Conservation (phyloP, 2,888 invertebrate species). For the Sarcophaga caerulescens region DNA sequence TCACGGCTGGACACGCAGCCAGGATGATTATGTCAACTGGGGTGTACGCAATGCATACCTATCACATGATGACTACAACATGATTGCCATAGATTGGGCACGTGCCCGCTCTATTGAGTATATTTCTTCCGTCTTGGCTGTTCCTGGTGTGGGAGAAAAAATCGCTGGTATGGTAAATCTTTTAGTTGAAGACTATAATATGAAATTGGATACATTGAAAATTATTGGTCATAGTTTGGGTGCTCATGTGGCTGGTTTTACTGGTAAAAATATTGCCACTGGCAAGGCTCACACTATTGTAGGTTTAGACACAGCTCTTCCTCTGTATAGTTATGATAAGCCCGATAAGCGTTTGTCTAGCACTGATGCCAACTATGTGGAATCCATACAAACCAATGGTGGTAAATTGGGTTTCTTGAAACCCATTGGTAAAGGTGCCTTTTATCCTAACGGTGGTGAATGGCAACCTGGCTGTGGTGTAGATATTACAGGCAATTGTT, state of each 20-base stretch:
- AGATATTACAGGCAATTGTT: constrained; percentile 76
- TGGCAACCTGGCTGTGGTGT: constrained; percentile 82
- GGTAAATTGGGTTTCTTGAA: constrained; percentile 70
- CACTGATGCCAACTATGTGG: constrained; percentile 74
- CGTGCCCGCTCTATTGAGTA: constrained; percentile 83
- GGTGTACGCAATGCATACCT: constrained; percentile 81
- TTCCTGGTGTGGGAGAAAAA: constrained; percentile 68
- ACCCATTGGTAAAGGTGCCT: constrained; percentile 79
- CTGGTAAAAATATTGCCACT: constrained; percentile 82
- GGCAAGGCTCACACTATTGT: constrained; percentile 83
- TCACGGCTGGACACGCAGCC: constrained; percentile 84
- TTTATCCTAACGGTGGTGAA: constrained; percentile 82
- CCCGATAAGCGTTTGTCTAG: constrained; percentile 65
- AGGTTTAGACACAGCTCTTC: constrained; percentile 76
- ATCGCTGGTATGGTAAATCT: constrained; percentile 72
- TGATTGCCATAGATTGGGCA: constrained; percentile 84
- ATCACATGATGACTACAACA: constrained; percentile 83
- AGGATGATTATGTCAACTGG: constrained; percentile 79
- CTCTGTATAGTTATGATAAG: constrained; percentile 68
- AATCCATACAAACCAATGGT: constrained; percentile 74
- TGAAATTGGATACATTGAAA: constrained; percentile 81
- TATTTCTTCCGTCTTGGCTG: constrained; percentile 81
- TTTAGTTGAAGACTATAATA: constrained; percentile 81
- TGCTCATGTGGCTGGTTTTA: constrained; percentile 83
- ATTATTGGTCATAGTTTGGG: constrained; percentile 83